Percentiles rank a stretch among this genome's conserved stretches.
These are phyloP conservation scores for Nemurella pictetii DNA, from an alignment of 2,888 invertebrate species.

Conservation along the genomic window DNA sequence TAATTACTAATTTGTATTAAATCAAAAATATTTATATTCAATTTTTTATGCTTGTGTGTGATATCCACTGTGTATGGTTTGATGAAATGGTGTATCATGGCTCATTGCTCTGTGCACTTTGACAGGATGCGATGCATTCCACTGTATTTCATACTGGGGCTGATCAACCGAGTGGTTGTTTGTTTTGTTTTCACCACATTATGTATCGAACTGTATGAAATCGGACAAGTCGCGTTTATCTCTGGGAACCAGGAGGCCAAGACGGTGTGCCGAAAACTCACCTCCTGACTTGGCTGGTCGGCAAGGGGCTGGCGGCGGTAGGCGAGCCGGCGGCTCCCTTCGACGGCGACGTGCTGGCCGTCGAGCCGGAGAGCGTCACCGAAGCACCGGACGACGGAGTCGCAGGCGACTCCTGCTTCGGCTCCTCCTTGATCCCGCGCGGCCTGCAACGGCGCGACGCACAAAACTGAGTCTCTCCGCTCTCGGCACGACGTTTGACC, in stretches of 20 bases:
- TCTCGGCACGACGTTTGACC: too few relatives aligned
- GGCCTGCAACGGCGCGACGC: background rate
- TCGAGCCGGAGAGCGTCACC: conserved; percentile 44
- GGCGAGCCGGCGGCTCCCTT: conserved; percentile 48
- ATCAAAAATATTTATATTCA: too few relatives aligned
- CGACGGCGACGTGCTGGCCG: conserved; percentile 48
- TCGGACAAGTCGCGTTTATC: background rate
- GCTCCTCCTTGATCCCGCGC: conserved; percentile 19
- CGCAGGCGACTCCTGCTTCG: conserved; percentile 19
- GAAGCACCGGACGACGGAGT: conserved; percentile 35
- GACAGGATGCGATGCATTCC: too few relatives aligned
- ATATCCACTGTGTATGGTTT: too few relatives aligned
- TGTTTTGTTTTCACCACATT: background rate
- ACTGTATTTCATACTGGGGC: too few relatives aligned
- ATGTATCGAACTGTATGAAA: background rate
- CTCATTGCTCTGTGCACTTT: too few relatives aligned
- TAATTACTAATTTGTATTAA: too few relatives aligned
- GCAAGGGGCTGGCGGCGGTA: conserved; percentile 48
- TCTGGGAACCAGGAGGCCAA: background rate
- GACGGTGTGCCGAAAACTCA: conserved; percentile 44
- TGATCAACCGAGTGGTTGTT: background rate
- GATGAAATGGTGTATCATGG: too few relatives aligned
- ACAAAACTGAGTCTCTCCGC: background rate
- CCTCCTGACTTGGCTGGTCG: conserved; percentile 58
- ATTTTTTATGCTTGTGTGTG: too few relatives aligned